These are phyloP conservation scores for Cygnus buccinator DNA, from an alignment of 2,113 vertebrate species.

Conservation along the genomic window DNA sequence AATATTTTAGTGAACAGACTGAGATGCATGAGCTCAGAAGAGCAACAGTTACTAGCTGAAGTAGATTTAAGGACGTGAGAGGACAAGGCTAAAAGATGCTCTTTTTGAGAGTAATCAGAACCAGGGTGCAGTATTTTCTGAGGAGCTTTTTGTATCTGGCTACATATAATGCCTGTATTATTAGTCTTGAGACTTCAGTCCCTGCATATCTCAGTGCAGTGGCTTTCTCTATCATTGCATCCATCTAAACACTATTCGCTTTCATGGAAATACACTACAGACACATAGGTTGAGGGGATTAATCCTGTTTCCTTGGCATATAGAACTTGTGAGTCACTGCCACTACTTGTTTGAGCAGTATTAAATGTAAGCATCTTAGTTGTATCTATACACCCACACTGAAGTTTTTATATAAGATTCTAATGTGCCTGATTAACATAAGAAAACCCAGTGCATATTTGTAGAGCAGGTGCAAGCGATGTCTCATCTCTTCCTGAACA, in stretches of 20 bases:
- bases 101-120: background rate
- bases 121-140: background rate
- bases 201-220: background rate
- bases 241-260: background rate
- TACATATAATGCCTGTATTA: background rate
- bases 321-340: slow-evolving; percentile 36
- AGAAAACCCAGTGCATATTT: slow-evolving; percentile 56
- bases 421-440: slow-evolving; percentile 56
- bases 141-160: background rate
- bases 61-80: background rate
- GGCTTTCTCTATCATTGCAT: background rate
- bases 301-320: slow-evolving; percentile 9
- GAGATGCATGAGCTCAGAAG: accelerated
- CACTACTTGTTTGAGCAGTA: slow-evolving; percentile 40
- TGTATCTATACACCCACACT: slow-evolving; percentile 51
- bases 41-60: background rate
- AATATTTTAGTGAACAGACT: background rate
- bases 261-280: background rate
- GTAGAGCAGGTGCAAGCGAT: slow-evolving; percentile 48
- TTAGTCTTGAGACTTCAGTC: background rate
- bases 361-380: slow-evolving; percentile 51
- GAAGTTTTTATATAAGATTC: slow-evolving; percentile 60
- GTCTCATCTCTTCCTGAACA: slow-evolving; percentile 64
- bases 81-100: background rate
- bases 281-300: background rate